Evolutionary conservation across 2,797 vertebrate species (phyloP), one percentile per base, ranked within the genome.

Genomic region (Enoplosus armatus): DNA sequence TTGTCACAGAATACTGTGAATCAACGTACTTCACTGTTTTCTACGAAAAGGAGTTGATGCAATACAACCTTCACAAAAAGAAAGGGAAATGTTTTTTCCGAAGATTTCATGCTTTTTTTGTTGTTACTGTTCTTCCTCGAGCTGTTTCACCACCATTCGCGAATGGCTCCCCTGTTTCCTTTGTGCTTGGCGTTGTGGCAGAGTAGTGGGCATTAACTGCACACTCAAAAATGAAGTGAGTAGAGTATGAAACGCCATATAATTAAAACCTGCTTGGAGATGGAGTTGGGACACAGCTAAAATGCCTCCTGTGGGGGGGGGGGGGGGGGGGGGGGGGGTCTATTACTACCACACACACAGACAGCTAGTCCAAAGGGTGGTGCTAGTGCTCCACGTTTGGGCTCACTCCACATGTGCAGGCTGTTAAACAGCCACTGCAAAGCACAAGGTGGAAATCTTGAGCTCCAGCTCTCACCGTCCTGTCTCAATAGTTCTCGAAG

Each of bases 341-440:
- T 33, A 7, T 37, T 39, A 7, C 24, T 37, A 15, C 12, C 35
- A 18, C 20, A 41, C 20, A 41, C 22, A 48, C 15, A 26, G 4
- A n/a, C n/a, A 14, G 18, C 0, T 8, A 7, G 10, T 61, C 69
- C 91, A 85, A 2, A 27, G 26, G 82, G 70, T 55, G 89, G 83
- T 47, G 51, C 76, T 79, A 41, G 63, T 65, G 76, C 43, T 85
- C 85, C 64, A 80, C 35, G 7, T 31, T 37, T n/a, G 33, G 9
- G 4, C 60, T 54, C 2, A 6, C 20, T 39, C 9, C 1, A 4
- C 7, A 29, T 3, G 3, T 11, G 16, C 8, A 3, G 14, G 41
- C 47, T 15, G 26, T 65, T 64, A 6, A 66, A 69, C 45, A 35
- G 33, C 35, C 9, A 15, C 67, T 33, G 61, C 26, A 33, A 24